phyloP scores from a whole-genome alignment of 2,888 invertebrate genomes.

The Chymomyza fuscimana region DNA sequence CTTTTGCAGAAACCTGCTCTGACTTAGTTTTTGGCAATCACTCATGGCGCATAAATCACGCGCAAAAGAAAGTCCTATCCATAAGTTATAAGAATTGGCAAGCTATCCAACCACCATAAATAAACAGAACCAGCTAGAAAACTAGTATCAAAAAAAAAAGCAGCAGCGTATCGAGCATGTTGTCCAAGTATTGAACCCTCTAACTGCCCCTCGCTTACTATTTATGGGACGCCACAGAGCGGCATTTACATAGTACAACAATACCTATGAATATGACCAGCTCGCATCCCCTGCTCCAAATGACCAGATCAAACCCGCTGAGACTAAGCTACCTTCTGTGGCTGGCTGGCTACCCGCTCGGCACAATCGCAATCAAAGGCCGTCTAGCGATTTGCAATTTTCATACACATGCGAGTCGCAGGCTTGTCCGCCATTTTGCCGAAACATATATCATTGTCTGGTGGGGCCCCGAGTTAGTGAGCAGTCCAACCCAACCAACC shows the following conservation, averaged over 20 bases:
- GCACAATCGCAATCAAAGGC: conserved; percentile 62
- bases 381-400: conserved; percentile 72
- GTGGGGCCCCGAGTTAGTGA: conserved; percentile 19
- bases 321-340: neutral
- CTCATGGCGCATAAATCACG: conserved; percentile 51
- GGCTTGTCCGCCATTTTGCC: conserved; percentile 57
- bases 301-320: conserved; percentile 39
- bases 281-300: conserved; percentile 40
- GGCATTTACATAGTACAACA: conserved; percentile 29
- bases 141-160: conserved; percentile 41
- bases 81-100: conserved; percentile 69
- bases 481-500: conserved; percentile 35
- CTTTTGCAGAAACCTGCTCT: neutral
- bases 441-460: conserved; percentile 70
- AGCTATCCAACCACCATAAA: conserved; percentile 66
- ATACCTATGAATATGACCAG: conserved; percentile 57
- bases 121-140: conserved; percentile 58
- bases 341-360: conserved; percentile 18
- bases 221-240: conserved; percentile 51
- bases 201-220: conserved; percentile 37
- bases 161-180: neutral
- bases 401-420: conserved; percentile 66
- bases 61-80: conserved; percentile 40
- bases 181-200: neutral
- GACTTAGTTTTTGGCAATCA: conserved; percentile 45